Percentiles rank a stretch among this genome's conserved stretches.
phyloP scores from a whole-genome alignment of 2,797 vertebrate genomes.

The Sebastes dallii region DNA sequence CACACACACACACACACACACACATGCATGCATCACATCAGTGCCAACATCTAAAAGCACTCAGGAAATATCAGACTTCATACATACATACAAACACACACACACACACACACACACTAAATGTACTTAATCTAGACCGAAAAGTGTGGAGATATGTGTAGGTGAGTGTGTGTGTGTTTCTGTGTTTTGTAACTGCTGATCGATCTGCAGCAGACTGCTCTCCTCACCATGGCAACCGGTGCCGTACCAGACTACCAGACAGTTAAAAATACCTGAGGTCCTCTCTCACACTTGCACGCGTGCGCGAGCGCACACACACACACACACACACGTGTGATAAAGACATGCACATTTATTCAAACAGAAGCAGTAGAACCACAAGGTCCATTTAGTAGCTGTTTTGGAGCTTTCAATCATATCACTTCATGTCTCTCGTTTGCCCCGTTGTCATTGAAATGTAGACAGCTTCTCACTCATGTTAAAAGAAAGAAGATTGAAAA shows the following conservation, averaged over 20 bases:
- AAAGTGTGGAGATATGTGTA: neutral
- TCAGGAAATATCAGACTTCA: no score
- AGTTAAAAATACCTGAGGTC: constrained; percentile 62
- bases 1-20: no score
- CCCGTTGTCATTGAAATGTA: neutral
- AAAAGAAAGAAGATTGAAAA: neutral
- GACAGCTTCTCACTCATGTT: neutral
- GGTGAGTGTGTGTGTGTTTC: neutral
- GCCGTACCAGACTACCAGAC: constrained; percentile 8
- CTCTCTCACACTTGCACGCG: neutral
- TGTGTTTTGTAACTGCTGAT: neutral
- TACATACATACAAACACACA: neutral
- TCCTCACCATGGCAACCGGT: constrained; percentile 55
- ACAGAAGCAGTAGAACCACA: neutral
- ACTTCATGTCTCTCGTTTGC: neutral
- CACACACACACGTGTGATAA: neutral
- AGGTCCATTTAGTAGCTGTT: neutral
- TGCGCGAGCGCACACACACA: neutral
- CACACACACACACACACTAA: neutral
- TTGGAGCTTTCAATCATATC: neutral
- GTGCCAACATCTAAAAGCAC: no score
- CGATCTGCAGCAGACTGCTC: constrained; percentile 22
- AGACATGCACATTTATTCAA: neutral
- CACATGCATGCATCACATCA: no score
- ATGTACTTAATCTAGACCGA: neutral